Evolutionary conservation across 2,888 invertebrate genomes (phyloP), one percentile per base, ranked within the genome.

Genomic region (Tenthredo mesomela): DNA sequence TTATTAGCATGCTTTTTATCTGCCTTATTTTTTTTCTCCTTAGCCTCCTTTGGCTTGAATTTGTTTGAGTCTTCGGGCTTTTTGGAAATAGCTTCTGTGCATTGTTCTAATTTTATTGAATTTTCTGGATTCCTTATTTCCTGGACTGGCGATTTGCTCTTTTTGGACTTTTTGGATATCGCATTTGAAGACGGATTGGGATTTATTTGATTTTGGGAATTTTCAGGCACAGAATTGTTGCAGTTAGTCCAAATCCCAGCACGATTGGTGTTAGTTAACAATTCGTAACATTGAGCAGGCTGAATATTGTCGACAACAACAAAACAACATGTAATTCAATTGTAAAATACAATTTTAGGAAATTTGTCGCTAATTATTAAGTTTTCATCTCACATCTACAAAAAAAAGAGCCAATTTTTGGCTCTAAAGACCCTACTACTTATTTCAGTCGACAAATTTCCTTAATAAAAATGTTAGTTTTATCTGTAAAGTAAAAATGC

Each of bases 11-110:
- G 90, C 85, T 90, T 93, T 88, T 92, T 93, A 86, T 93, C 92
- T 33, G 92, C 91, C 87, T 93, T 93, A 88, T 92, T 92, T 86
- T 90, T 92, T 88, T 93, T 93, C 82, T 93, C 93, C 88, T 93
- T 93, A 61, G 89, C 90, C 86, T 93, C 92, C 89, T 93, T 93
- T n/a, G 89, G 89, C 78, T 91, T 91, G 80, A 87, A 88, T 61
- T 89, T 88, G 71, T 89, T 88, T 43, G 87, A 86, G 50, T 85
- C 82, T 50, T 85, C 84, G 2, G 71, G 21, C 43, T 54, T 80
- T 37, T 21, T 21, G 9, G 12, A 7, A 83, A 70, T 3, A 50
- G 43, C 70, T 10, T 84, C 67, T 12, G 29, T 85, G 67, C 47
- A 70, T 61, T 84, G 85, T 84, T 89, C 88, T 37, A 71, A 85